Base-by-base conservation (phyloP, 2,888 invertebrate species). In the Idaea dimidiata region DNA sequence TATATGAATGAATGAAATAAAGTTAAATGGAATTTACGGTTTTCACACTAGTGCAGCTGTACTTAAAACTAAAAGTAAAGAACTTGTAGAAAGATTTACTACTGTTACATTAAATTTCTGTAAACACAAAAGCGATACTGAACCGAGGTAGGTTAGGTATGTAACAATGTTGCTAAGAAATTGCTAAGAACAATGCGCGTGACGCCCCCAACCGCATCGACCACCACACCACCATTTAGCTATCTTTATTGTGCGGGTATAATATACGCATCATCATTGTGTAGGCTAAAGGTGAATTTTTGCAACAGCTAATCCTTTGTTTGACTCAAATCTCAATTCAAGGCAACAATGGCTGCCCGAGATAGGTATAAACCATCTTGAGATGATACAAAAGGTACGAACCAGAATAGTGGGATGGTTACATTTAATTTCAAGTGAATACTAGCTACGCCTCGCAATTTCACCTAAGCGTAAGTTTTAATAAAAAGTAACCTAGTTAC, bases 231-330 rank as follows among this genome's bases (percentile, higher is more conserved):
- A 68, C 69, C 62, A 57, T 62, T 63, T 75, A 73, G 72, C 72
- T 70, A 72, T 68, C 72, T 71, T 74, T 71, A 75, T 74, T 74
- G 76, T 81, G 72, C 78, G 79, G 78, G 79, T 78, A 69, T 72
- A 73, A 75, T 75, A 75, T 79, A 72, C 72, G 78, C 79, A 78
- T 80, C 75, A 72, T 78, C 64, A 73, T 73, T 70, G 72, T 73
- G 72, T 72, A 74, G 69, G 71, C 71, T 70, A 73, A 75, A 75
- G 76, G 72, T 73, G 70, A 77, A 74, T 72, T 78, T 71, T 74
- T 63, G 73, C 76, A 71, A 70, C 72, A 68, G 71, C 74, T 70
- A 68, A 77, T 78, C 76, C 78, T 81, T 80, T 80, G 79, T 80
- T 75, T 76, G 75, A 77, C 77, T 76, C 75, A 78, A 76, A 76